These are phyloP conservation scores for Octomys mimax DNA, from an alignment of 2,797 vertebrate genomes.

Conservation along the genomic window DNA sequence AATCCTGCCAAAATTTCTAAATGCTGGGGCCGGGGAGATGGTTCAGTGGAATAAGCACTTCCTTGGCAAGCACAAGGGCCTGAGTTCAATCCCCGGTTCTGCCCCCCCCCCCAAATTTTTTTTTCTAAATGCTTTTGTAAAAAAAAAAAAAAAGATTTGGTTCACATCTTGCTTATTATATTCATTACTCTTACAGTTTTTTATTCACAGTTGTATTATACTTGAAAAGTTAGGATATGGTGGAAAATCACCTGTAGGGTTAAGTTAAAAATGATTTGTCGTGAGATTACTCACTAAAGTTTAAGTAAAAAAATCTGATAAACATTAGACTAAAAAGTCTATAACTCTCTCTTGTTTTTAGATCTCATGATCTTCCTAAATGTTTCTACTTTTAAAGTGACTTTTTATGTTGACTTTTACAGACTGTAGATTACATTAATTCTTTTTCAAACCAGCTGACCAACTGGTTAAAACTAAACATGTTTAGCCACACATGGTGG, in stretches of 20 bases:
- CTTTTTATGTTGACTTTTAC: slow-evolving; percentile 67
- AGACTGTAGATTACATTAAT: slow-evolving; percentile 38
- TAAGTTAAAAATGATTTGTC: slow-evolving; percentile 39
- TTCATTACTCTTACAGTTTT: slow-evolving; percentile 9
- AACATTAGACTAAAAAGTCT: slow-evolving; percentile 40
- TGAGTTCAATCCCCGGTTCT: no score
- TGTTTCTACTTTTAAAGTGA: neutral
- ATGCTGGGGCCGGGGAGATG: neutral
- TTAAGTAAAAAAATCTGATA: neutral
- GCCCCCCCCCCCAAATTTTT: no score
- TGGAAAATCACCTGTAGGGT: neutral
- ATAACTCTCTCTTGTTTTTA: neutral
- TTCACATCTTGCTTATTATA: slow-evolving; percentile 23
- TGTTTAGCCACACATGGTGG: neutral
- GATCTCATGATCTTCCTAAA: slow-evolving; percentile 36
- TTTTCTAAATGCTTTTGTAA: slow-evolving; percentile 7
- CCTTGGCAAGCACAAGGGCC: no score
- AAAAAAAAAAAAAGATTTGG: neutral
- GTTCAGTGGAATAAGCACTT: no score
- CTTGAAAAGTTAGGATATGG: neutral
- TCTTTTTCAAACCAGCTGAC: slow-evolving; percentile 43
- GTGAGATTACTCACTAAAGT: neutral
- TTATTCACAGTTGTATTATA: slow-evolving; percentile 51
- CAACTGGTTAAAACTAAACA: slow-evolving; percentile 43
- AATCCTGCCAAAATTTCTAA: slow-evolving; percentile 40